Conservation (phyloP, 2,113 vertebrate species). For the Solenodon paradoxus region DNA sequence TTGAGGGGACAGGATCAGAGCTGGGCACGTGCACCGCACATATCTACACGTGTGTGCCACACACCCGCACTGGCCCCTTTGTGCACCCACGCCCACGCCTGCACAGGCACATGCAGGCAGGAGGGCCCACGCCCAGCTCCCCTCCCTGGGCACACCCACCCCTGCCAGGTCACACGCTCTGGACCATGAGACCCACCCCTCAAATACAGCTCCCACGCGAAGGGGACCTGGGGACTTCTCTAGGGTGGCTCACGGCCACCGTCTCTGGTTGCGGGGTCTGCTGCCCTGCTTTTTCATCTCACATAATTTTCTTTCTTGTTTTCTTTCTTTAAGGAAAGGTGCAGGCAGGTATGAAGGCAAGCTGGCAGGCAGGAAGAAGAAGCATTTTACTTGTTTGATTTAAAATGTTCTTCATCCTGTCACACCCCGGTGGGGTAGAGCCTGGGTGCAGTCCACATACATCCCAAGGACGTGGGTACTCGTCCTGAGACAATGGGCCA, state of each 20-base stretch:
- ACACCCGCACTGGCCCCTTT: conserved; percentile 38
- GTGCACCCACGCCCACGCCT: neutral
- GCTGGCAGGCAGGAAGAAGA: no score
- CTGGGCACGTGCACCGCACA: neutral
- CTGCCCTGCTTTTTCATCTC: neutral
- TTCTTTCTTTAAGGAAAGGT: no score
- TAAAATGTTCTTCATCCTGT: no score
- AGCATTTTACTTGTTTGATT: no score
- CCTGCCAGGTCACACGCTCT: neutral
- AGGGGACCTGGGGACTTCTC: neutral
- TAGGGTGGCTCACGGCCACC: no score
- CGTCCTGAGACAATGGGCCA: no score
- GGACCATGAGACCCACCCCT: neutral
- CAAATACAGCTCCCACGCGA: no score
- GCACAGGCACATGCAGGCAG: conserved; percentile 26
- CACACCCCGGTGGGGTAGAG: no score
- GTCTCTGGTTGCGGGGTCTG: neutral
- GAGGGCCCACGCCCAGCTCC: conserved; percentile 32
- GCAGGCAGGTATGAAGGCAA: no score
- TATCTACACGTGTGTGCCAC: neutral
- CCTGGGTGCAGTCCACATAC: no score
- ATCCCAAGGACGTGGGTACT: no score
- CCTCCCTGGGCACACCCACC: neutral
- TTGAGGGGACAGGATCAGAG: neutral
- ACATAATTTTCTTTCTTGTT: neutral